Base-by-base conservation (phyloP, 2,797 vertebrate species). In the Semotilus atromaculatus region DNA sequence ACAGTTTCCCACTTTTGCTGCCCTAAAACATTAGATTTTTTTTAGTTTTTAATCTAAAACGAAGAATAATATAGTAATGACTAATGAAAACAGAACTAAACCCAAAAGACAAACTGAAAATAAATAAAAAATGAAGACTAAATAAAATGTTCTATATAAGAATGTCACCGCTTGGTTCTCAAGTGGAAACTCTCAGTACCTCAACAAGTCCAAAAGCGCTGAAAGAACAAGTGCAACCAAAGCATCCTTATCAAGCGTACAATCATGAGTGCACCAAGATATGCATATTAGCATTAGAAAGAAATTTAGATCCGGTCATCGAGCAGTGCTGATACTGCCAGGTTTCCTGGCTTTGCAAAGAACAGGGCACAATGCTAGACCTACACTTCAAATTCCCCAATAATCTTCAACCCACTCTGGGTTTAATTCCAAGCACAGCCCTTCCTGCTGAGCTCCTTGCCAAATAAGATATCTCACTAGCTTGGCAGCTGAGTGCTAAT, bases 401-500 rank as follows among this genome's bases (percentile, higher is more conserved):
- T 73, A 89, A 85, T 80, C 87, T 87, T 85, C 82, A 87, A 55
- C 90, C 91, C 90, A 89, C 89, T 84, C 77, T 58, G 86, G 85
- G 86, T 90, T 92, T 89, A 90, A 92, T 92, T 91, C 77, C 86
- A 34, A 88, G 86, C 89, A 85, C 88, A 72, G 67, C 6, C 84
- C 86, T 92, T 93, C 89, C 91, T 89, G 81, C 68, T 88, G 88
- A 90, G 53, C 79, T 88, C 89, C 91, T 88, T 51, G 75, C 85
- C 85, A 92, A 91, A 90, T 87, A 89, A 85, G 89, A 92, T 91
- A 89, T 79, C 60, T 43, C 18, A 73, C 70, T 29, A 84, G 86
- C 81, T 88, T 87, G 81, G 89, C 87, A 74, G 90, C 88, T 84
- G 83, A 90, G 82, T 88, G 72, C 90, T 90, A 94, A 93, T 91